A percentile compares a stretch with the other conserved stretches of the same genome.
Conservation (phyloP, 2,888 invertebrate species). For the Polyommatus icarus region DNA sequence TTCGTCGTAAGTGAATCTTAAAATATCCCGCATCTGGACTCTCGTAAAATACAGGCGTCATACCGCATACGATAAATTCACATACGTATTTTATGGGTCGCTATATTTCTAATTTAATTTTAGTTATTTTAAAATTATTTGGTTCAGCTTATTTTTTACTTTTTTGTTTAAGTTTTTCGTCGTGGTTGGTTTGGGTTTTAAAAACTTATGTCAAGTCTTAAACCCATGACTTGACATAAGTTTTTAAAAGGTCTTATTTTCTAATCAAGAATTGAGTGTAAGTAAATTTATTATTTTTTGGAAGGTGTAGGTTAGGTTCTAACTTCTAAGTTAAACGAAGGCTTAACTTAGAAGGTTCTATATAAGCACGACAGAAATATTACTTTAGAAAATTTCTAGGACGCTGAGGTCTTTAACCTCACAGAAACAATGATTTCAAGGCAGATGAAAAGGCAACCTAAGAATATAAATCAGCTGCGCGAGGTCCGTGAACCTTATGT, state of each 20-base stretch:
- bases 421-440: background rate
- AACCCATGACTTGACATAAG: no score
- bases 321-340: no score
- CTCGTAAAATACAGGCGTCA: constrained; percentile 7
- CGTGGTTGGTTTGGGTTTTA: background rate
- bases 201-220: no score
- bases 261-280: no score
- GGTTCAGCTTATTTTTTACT: background rate
- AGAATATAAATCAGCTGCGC: background rate
- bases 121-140: background rate
- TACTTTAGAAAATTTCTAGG: background rate
- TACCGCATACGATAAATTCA: background rate
- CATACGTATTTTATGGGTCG: background rate
- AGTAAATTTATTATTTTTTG: background rate
- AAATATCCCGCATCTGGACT: constrained; percentile 4
- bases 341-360: background rate
- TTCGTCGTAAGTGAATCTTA: constrained; percentile 13
- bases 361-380: background rate
- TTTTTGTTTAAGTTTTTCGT: background rate
- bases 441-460: background rate
- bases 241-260: no score
- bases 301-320: background rate
- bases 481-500: background rate
- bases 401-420: background rate
- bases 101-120: background rate